Evolutionary conservation across 2,797 vertebrate genomes (phyloP).

Genomic region (Sebastes steindachneri): DNA sequence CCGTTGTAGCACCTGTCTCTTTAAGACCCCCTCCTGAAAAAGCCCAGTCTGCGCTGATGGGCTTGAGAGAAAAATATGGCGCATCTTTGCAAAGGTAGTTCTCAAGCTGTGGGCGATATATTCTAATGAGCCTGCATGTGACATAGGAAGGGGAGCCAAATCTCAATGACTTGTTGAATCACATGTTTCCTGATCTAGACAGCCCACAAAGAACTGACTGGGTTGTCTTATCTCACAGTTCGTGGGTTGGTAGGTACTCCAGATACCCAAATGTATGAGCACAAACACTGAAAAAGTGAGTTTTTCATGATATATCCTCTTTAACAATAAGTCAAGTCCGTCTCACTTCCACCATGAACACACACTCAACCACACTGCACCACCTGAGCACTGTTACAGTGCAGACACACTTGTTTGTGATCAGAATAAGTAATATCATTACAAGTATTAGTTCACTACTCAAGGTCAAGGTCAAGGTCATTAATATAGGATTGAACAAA

Average conservation of each 20-base stretch:
- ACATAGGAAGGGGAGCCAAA: no score
- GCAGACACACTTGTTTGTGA: background rate
- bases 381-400: background rate
- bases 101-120: background rate
- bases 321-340: constrained; percentile 12
- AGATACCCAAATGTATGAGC: background rate
- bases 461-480: constrained; percentile 58
- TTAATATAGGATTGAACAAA: background rate
- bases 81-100: background rate
- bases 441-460: background rate
- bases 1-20: background rate
- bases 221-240: background rate
- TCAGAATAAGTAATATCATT: background rate
- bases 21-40: background rate
- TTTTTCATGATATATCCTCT: no score
- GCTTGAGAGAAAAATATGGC: background rate
- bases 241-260: background rate
- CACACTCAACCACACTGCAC: background rate
- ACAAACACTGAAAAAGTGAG: no score
- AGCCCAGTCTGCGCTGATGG: background rate
- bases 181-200: no score
- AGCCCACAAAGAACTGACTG: background rate
- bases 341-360: background rate
- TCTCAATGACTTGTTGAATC: no score
- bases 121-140: background rate